phyloP scores from a whole-genome alignment of 2,113 vertebrate species.

The Notiomystis cincta region DNA sequence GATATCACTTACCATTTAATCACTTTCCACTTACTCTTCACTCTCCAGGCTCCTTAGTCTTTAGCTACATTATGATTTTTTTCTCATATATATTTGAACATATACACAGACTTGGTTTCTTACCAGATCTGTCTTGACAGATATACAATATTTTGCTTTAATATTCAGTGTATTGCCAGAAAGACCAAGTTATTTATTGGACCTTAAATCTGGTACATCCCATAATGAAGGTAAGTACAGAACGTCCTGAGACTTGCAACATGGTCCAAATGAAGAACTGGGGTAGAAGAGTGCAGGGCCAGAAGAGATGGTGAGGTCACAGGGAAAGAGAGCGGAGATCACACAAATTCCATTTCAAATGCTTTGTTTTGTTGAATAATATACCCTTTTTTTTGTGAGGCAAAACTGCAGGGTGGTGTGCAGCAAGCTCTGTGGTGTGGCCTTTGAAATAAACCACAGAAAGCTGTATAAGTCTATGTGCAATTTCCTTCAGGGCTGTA shows the following conservation, averaged over 20 bases:
- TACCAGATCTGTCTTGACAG: background rate
- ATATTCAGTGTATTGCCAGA: background rate
- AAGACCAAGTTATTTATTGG: background rate
- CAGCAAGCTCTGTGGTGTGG: background rate
- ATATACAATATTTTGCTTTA: background rate
- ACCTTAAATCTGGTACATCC: background rate
- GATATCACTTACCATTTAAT: constrained; percentile 62
- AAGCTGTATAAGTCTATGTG: background rate
- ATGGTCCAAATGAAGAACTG: background rate
- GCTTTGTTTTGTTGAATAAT: background rate
- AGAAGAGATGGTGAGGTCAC: background rate
- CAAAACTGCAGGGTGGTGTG: background rate
- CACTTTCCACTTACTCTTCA: constrained; percentile 48
- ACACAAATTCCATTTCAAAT: background rate
- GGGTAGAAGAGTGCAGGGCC: background rate
- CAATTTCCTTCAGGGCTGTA: background rate
- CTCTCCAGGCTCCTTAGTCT: constrained; percentile 20
- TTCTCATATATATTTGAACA: background rate
- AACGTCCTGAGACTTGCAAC: background rate
- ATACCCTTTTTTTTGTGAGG: background rate
- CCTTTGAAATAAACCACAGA: background rate
- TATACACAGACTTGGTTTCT: constrained; percentile 7
- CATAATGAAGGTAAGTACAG: background rate
- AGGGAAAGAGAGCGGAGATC: background rate
- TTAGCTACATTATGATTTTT: constrained; percentile 25